Evolutionary conservation across 1,140 invertebrate genomes (phyloP).

Genomic region (Brachionus asplanchnoidis): DNA sequence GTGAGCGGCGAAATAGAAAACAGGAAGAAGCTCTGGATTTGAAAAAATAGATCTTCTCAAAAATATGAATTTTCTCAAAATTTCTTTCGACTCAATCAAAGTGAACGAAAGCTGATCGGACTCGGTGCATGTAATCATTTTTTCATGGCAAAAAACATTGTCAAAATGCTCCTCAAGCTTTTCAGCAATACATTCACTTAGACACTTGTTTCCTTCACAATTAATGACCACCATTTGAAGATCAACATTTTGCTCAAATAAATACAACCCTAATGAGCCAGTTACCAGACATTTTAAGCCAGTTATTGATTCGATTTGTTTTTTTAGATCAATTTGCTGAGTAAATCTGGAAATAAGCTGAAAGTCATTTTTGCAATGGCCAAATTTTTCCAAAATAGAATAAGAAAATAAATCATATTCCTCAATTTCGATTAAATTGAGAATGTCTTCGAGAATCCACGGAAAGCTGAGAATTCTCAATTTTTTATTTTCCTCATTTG

Average conservation of each 20-base stretch:
- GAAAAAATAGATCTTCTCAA: neutral
- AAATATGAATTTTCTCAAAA: neutral
- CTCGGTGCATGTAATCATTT: neutral
- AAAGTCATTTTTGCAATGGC: neutral
- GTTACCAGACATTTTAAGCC: neutral
- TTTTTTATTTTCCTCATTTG: neutral
- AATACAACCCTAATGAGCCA: neutral
- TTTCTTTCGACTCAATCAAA: neutral
- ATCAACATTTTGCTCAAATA: neutral
- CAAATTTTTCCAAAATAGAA: neutral
- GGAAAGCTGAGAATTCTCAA: slow-evolving; percentile 16
- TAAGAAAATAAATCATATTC: neutral
- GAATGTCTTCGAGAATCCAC: neutral
- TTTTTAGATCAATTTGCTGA: neutral
- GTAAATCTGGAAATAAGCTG: neutral
- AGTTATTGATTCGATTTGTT: neutral
- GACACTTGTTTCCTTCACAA: neutral
- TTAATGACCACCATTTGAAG: neutral
- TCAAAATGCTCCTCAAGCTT: slow-evolving; percentile 3
- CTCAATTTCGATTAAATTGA: neutral
- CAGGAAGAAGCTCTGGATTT: neutral
- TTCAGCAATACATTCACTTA: neutral
- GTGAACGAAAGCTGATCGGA: neutral
- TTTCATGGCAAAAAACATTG: neutral
- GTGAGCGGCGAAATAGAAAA: neutral